These are phyloP conservation scores for Micropterix aruncella DNA, from an alignment of 2,888 invertebrate genomes.

Conservation along the genomic window DNA sequence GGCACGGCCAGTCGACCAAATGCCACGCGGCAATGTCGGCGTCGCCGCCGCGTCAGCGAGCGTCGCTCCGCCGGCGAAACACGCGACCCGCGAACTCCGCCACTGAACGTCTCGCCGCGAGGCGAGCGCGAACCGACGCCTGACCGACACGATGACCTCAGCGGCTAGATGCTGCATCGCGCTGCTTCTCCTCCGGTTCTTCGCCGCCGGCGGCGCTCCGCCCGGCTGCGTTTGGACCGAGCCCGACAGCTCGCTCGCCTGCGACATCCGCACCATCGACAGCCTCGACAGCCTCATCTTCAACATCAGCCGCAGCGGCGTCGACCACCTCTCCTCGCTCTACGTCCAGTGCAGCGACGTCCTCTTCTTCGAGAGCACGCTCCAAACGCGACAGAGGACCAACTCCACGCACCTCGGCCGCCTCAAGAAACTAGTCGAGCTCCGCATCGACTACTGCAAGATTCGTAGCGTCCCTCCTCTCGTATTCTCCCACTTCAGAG, in stretches of 20 bases:
- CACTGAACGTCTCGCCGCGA: slow-evolving; percentile 36
- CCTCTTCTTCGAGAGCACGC: slow-evolving; percentile 56
- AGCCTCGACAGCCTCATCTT: slow-evolving; percentile 52
- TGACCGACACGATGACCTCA: slow-evolving; percentile 33
- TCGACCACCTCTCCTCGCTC: slow-evolving; percentile 49
- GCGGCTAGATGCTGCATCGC: slow-evolving; percentile 20
- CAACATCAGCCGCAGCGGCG: slow-evolving; percentile 53
- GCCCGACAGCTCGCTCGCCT: slow-evolving; percentile 42
- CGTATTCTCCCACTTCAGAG: slow-evolving; percentile 51
- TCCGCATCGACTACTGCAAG: slow-evolving; percentile 62
- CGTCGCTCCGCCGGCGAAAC: slow-evolving; percentile 19
- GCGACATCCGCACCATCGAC: slow-evolving; percentile 58
- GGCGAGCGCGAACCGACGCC: slow-evolving; percentile 23
- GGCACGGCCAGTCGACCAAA: slow-evolving; percentile 15
- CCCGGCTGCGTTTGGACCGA: slow-evolving; percentile 10
- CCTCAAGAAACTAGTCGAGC: slow-evolving; percentile 51
- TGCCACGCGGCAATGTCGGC: slow-evolving; percentile 20
- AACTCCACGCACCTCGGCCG: slow-evolving; percentile 29
- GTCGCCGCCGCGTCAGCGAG: slow-evolving; percentile 21
- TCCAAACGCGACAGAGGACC: slow-evolving; percentile 36
- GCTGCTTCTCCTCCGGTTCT: slow-evolving; percentile 1
- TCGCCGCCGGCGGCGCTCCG: slow-evolving; percentile 4
- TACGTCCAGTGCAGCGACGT: slow-evolving; percentile 62
- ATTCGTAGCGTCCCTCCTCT: slow-evolving; percentile 57
- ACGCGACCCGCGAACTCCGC: slow-evolving; percentile 30